Base-by-base conservation (phyloP, 2,113 vertebrate genomes). In the Paraplagusia blochii region DNA sequence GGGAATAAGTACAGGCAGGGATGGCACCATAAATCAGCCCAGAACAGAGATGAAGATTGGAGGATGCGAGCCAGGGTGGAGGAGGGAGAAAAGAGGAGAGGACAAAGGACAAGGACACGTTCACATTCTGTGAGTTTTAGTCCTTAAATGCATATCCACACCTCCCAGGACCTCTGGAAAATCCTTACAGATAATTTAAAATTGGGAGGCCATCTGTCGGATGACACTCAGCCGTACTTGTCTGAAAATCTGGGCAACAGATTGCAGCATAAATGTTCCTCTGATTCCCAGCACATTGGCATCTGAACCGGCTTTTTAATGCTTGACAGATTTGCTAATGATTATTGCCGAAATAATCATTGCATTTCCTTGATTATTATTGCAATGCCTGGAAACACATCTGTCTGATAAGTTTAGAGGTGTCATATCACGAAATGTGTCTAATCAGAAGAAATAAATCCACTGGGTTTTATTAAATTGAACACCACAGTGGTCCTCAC, bases 21-120 rank as follows among this genome's bases (percentile, higher is more conserved):
- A 68, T 50, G 59, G 64, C 47, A 49, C 61, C 61, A 78, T 87
- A 85, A 87, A 82, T 87, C 81, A 81, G 62, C 47, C 36, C 56
- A 51, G 58, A 63, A 39, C 61, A 63, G 47, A 65, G 57, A 63
- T 56, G 39, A 61, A 76, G 61, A 74, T 44, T 35, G 77, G 58
- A 82, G 53, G 63, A 47, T 69, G 72, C 63, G 47, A 69, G 69
- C 54, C 10, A 60, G 53, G 35, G 15, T 29, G 56, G 69, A 56
- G 29, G 42, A 34, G 53, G 49, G 16, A 63, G 48, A 52, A 38
- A 34, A 56, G 49, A 16, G 60, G 48, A 52, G 42, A 16, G 10
- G 38, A 55, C n/a, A 57, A 18, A 46, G 35, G 34, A 29, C 12
- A 16, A 49, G 36, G 7, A 35, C 39, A 44, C 59, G 58, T 36